Conservation (phyloP, 2,797 vertebrate species). For the Hyperoplus immaculatus region DNA sequence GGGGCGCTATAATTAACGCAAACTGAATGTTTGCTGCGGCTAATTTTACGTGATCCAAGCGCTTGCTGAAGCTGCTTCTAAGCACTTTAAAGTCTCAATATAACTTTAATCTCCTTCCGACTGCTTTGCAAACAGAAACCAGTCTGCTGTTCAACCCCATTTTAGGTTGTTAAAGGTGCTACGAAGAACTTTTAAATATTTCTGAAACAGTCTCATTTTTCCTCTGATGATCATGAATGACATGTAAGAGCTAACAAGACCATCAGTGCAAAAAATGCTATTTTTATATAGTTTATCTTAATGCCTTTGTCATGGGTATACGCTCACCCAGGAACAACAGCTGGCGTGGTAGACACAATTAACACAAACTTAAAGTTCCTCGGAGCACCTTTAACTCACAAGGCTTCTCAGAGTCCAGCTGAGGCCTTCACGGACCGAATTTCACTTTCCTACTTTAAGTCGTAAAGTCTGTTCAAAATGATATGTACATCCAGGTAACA, state of each 20-base stretch:
- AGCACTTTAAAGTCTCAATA: background rate
- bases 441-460: constrained; percentile 9
- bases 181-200: too few relatives aligned
- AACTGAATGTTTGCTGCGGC: constrained; percentile 2
- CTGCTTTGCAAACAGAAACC: constrained; percentile 50
- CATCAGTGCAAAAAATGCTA: too few relatives aligned
- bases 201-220: too few relatives aligned
- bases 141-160: constrained; percentile 37
- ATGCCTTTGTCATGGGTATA: too few relatives aligned
- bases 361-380: too few relatives aligned
- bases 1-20: too few relatives aligned
- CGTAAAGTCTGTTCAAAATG: constrained; percentile 33
- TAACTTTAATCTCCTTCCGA: background rate
- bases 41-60: background rate
- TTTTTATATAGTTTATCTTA: too few relatives aligned
- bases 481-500: constrained; percentile 51
- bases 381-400: background rate
- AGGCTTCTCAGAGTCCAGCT: constrained; percentile 78
- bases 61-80: background rate
- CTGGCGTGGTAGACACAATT: too few relatives aligned
- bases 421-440: constrained; percentile 49
- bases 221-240: too few relatives aligned
- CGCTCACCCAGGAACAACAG: too few relatives aligned
- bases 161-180: background rate
- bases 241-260: too few relatives aligned